Base-by-base conservation (phyloP, 2,113 vertebrate species). In the Phainopepla nitens region DNA sequence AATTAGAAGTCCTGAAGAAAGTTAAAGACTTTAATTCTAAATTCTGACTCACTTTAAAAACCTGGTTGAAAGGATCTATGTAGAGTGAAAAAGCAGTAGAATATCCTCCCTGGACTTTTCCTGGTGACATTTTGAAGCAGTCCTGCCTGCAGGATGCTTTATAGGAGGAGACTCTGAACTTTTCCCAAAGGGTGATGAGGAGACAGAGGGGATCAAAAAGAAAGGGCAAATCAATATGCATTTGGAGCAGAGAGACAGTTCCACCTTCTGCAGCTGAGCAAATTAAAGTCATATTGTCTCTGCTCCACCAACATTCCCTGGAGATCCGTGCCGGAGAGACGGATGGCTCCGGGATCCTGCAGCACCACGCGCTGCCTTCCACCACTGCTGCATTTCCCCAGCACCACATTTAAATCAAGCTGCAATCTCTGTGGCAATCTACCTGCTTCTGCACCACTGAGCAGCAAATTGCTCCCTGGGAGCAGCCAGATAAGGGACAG, bases 211-310 rank as follows among this genome's bases (percentile, higher is more conserved):
- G 90, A 97, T 95, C 94, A 94, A 76, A 95, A 92, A 86, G 82
- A 97, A 97, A 97, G 94, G 96, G 93, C 93, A 95, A 94, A 95
- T 97, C 95, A 95, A 94, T 94, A 93, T 56, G 93, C 87, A 92
- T 95, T 85, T 82, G 64, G 83, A 93, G 91, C 84, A 94, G 78
- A 93, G 81, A 95, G 71, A 45, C 93, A 84, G 94, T 72, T 50
- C 89, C 78, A 78, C 94, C 80, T 91, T 57, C 87, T 44, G 80
- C 81, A 96, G 83, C 66, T 2, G 0, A 83, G 82, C 87, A 96
- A 88, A 94, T 88, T 94, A 85, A 90, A 94, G 95, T 93, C 84
- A 69, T 89, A 72, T 80, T 81, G 95, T 83, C 94, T 93, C 3
- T 73, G 86, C 93, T 93, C 84, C 94, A 31, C 76, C 58, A 90